Conservation (phyloP, 2,888 invertebrate genomes). For the Tetrapedia diversipes region DNA sequence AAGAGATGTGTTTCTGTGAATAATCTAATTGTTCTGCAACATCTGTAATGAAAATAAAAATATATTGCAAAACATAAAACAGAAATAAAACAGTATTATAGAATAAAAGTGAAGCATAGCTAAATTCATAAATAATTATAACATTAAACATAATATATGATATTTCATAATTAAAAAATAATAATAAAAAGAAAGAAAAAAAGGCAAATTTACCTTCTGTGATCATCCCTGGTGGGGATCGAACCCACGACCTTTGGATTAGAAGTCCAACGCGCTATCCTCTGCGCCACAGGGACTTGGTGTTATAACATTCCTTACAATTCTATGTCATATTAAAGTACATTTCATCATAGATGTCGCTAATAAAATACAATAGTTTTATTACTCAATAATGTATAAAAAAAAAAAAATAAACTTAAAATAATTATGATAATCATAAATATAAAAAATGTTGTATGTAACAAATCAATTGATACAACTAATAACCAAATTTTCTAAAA, state of each 20-base stretch:
- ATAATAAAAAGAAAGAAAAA: not conserved
- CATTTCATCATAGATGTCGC: slow-evolving; percentile 64
- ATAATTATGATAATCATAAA: not conserved
- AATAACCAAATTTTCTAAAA: not conserved
- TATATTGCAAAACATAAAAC: not conserved
- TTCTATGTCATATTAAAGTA: not conserved
- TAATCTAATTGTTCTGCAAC: slow-evolving; percentile 25
- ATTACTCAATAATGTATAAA: slow-evolving; percentile 32
- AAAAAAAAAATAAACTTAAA: slow-evolving; percentile 1
- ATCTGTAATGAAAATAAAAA: slow-evolving; percentile 28
- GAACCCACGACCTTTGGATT: slow-evolving; percentile 83
- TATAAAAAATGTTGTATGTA: no score
- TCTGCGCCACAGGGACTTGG: slow-evolving; percentile 82
- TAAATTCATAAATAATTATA: not conserved
- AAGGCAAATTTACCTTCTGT: no score
- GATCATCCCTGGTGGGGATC: slow-evolving; percentile 82
- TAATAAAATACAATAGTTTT: slow-evolving; percentile 24
- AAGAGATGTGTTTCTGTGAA: slow-evolving; percentile 51
- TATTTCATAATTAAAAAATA: not conserved
- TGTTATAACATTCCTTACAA: slow-evolving; percentile 20
- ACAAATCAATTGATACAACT: not conserved
- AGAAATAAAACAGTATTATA: not conserved
- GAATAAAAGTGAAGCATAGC: not conserved
- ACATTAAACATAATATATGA: not conserved
- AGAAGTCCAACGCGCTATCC: slow-evolving; percentile 83